Percentiles rank a stretch among this genome's conserved stretches.
Conservation (phyloP, 2,113 vertebrate genomes). For the Spheniscus mendiculus region DNA sequence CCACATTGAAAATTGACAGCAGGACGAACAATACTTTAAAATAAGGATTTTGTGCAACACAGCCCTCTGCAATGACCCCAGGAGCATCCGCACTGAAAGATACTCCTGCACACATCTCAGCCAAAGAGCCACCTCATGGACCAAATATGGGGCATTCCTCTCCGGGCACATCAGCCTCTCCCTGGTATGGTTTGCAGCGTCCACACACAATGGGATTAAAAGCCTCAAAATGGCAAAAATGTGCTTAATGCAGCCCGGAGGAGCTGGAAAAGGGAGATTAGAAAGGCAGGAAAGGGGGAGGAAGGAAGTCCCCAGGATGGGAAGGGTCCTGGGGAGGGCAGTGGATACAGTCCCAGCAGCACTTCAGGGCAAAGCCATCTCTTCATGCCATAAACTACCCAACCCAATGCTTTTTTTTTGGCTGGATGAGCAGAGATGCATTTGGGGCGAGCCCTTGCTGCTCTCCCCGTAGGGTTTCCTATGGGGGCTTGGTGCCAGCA, state of each 20-base stretch:
- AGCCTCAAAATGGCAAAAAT: neutral
- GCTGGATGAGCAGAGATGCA: neutral
- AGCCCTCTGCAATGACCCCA: neutral
- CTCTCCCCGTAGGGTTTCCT: neutral
- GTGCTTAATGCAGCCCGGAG: neutral
- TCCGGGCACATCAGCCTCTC: neutral
- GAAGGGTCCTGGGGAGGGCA: neutral
- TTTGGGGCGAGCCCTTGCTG: neutral
- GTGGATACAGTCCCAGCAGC: neutral
- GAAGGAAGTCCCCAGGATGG: neutral
- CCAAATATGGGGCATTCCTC: neutral
- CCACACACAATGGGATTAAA: neutral
- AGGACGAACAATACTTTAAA: neutral
- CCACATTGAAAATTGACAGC: neutral
- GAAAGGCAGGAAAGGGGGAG: neutral
- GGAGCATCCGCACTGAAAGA: neutral
- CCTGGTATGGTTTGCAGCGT: neutral
- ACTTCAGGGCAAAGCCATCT: neutral
- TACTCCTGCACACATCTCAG: accelerated
- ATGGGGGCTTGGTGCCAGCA: accelerated
- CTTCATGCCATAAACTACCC: neutral
- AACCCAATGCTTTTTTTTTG: neutral
- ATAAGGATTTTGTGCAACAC: neutral
- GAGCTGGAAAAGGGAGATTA: neutral
- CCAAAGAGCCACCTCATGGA: neutral